Conservation (phyloP, 2,888 invertebrate species). For the Nezara viridula region DNA sequence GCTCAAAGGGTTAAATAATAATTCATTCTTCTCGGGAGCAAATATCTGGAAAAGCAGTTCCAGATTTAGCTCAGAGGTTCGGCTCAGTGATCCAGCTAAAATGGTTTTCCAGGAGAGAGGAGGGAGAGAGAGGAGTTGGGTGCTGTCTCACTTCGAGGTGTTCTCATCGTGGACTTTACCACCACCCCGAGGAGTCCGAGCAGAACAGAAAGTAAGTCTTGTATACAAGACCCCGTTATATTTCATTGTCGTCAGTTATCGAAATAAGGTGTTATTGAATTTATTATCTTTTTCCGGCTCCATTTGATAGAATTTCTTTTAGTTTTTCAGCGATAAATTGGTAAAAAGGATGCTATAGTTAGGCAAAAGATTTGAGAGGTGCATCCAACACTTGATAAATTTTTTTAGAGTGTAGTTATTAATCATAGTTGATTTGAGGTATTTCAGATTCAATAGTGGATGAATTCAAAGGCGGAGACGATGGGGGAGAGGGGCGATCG, state of each 20-base stretch:
- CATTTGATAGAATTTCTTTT: too few relatives aligned
- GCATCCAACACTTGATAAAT: too few relatives aligned
- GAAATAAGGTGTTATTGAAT: too few relatives aligned
- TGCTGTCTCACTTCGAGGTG: not conserved
- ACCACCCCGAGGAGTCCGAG: not conserved
- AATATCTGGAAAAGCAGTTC: slow-evolving; percentile 7
- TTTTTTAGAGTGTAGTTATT: too few relatives aligned
- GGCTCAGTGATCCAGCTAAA: slow-evolving; percentile 7
- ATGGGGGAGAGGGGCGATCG: too few relatives aligned
- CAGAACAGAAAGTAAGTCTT: not conserved
- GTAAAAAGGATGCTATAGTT: too few relatives aligned
- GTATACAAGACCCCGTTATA: not conserved
- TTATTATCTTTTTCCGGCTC: too few relatives aligned
- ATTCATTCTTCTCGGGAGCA: not conserved
- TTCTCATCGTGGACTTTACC: not conserved
- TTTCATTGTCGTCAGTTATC: not conserved
- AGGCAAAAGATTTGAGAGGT: too few relatives aligned
- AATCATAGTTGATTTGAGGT: too few relatives aligned
- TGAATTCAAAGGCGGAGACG: too few relatives aligned
- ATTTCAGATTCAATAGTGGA: too few relatives aligned
- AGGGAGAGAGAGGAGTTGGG: not conserved
- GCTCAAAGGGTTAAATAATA: not conserved
- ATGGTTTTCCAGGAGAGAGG: not conserved
- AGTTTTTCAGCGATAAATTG: too few relatives aligned
- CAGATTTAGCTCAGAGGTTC: not conserved